Evolutionary conservation across 2,113 vertebrate species (phyloP).

Genomic region (Mola mola): DNA sequence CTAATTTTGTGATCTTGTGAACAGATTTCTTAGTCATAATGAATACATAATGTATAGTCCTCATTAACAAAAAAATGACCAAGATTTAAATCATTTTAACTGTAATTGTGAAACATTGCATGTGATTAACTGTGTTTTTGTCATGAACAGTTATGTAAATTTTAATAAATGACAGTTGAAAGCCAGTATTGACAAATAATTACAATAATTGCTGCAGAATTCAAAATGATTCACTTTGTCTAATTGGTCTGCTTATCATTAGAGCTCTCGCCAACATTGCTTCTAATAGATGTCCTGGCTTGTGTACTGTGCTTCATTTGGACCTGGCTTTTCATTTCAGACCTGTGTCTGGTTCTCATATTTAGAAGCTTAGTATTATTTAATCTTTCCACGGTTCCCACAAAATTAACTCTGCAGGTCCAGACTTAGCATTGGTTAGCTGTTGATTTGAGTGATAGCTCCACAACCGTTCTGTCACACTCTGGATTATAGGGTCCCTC

Average conservation of each 20-base stretch:
- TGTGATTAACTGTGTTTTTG: slow-evolving; percentile 20
- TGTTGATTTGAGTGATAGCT: slow-evolving; percentile 41
- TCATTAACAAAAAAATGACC: neutral
- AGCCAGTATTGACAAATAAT: neutral
- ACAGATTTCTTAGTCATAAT: slow-evolving; percentile 12
- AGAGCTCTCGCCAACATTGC: neutral
- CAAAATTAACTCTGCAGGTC: slow-evolving; percentile 18
- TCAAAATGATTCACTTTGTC: neutral
- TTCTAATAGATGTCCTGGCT: slow-evolving; percentile 24
- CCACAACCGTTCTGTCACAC: slow-evolving; percentile 25
- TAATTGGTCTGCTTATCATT: slow-evolving; percentile 1
- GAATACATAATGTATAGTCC: slow-evolving; percentile 7
- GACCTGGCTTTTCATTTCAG: slow-evolving; percentile 20
- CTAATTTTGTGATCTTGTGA: slow-evolving; percentile 5
- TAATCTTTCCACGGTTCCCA: slow-evolving; percentile 48
- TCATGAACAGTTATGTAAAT: no score
- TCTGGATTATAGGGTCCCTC: no score
- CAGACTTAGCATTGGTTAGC: slow-evolving; percentile 28
- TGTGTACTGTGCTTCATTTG: neutral
- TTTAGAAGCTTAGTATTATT: slow-evolving; percentile 30
- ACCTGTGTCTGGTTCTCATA: slow-evolving; percentile 50
- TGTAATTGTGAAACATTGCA: slow-evolving; percentile 6
- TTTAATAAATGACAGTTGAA: neutral
- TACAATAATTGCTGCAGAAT: neutral
- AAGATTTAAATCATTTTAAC: slow-evolving; percentile 8